A percentile compares a stretch with the other conserved stretches of the same genome.
Conservation (phyloP, 2,113 vertebrate genomes). For the Pseudorhombus dupliciocellatus region DNA sequence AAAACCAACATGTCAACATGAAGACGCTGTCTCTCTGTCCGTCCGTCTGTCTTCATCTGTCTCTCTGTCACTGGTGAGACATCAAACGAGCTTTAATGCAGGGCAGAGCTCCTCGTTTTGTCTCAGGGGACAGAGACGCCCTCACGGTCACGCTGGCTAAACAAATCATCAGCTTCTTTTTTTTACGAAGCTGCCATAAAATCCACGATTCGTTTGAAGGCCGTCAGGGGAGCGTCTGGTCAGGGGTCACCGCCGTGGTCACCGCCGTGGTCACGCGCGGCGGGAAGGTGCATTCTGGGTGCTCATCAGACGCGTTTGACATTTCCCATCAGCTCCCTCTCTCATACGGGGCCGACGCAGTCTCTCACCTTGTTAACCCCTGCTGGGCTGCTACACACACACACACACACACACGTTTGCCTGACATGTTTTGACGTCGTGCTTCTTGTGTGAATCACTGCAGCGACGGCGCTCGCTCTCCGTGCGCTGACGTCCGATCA, state of each 20-base stretch:
- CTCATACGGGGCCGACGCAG: constrained; percentile 32
- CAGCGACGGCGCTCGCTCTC: constrained; percentile 26
- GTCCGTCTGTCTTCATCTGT: constrained; percentile 10
- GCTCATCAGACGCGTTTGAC: constrained; percentile 58
- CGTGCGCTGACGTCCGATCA: constrained; percentile 29
- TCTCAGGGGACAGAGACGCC: constrained; percentile 44
- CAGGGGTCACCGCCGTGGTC: constrained; percentile 45
- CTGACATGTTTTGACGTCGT: constrained; percentile 48
- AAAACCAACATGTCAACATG: no score
- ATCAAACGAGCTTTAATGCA: constrained; percentile 61
- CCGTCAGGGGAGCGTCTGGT: constrained; percentile 1
- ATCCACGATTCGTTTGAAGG: constrained; percentile 62
- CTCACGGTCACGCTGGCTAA: constrained; percentile 42
- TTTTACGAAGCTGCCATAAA: constrained; percentile 72
- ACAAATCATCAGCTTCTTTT: constrained; percentile 76
- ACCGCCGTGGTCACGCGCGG: constrained; percentile 37
- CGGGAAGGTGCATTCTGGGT: constrained; percentile 30
- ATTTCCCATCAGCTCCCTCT: constrained; percentile 59
- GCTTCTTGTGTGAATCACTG: constrained; percentile 30
- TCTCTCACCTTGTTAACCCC: constrained; percentile 66
- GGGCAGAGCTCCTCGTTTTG: constrained; percentile 42
- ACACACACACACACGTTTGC: constrained; percentile 21
- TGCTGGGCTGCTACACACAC: constrained; percentile 42
- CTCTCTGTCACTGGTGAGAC: constrained; percentile 44
- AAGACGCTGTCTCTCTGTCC: constrained; percentile 9